These are phyloP conservation scores for Nansenia antarctica DNA, from an alignment of 2,113 vertebrate genomes.

Conservation along the genomic window DNA sequence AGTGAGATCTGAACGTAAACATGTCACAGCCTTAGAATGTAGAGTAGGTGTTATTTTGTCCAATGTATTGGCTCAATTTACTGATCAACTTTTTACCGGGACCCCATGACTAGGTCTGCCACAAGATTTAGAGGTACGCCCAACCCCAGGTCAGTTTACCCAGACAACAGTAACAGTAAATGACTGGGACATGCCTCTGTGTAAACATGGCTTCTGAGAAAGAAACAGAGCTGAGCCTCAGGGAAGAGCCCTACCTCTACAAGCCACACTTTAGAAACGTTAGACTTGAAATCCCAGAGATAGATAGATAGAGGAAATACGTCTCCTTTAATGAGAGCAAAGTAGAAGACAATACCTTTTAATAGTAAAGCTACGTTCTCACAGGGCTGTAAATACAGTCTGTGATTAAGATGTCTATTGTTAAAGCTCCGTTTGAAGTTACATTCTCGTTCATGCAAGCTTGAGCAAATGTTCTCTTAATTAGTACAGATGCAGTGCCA, in stretches of 20 bases:
- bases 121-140: too few relatives aligned
- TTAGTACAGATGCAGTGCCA: conserved; percentile 49
- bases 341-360: not conserved
- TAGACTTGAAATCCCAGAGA: not conserved
- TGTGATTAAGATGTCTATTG: conserved; percentile 14
- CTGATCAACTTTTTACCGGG: too few relatives aligned
- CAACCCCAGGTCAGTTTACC: too few relatives aligned
- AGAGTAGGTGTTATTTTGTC: too few relatives aligned
- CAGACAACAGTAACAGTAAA: not conserved
- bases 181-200: too few relatives aligned
- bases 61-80: too few relatives aligned
- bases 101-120: too few relatives aligned
- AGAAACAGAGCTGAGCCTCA: not conserved
- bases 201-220: too few relatives aligned
- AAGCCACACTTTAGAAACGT: not conserved
- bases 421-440: conserved; percentile 46
- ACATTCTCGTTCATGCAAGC: conserved; percentile 31
- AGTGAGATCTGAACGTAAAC: too few relatives aligned
- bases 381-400: not conserved
- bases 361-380: not conserved
- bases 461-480: conserved; percentile 48
- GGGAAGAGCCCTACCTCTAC: not conserved
- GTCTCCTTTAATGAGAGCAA: not conserved
- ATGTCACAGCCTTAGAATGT: too few relatives aligned
- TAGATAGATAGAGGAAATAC: not conserved